Percentiles rank a stretch among this genome's conserved stretches.
phyloP scores from a whole-genome alignment of 2,113 vertebrate genomes.

The Accipiter virgatus region DNA sequence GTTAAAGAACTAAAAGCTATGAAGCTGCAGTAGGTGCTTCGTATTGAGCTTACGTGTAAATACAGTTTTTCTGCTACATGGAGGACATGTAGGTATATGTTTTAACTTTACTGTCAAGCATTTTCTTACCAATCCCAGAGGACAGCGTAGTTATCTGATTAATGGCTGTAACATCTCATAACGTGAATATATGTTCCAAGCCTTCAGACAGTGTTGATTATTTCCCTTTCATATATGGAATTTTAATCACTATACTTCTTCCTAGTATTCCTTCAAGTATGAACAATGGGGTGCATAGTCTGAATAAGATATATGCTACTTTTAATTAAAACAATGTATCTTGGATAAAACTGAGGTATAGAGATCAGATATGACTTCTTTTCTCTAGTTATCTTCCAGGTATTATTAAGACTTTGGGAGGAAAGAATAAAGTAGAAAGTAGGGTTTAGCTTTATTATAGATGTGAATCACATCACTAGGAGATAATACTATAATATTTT shows the following conservation, averaged over 20 bases:
- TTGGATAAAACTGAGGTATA: neutral
- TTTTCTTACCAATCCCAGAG: neutral
- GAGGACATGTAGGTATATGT: neutral
- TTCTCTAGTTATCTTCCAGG: neutral
- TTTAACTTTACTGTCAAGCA: neutral
- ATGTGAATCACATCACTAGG: constrained; percentile 45
- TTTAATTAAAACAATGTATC: constrained; percentile 51
- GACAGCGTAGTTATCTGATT: neutral
- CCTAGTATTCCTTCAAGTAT: neutral
- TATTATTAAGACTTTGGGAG: constrained; percentile 24
- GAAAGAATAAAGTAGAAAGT: constrained; percentile 27
- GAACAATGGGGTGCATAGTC: neutral
- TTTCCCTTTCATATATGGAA: neutral
- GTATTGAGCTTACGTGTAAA: neutral
- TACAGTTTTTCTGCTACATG: neutral
- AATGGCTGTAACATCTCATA: neutral
- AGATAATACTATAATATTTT: constrained; percentile 69
- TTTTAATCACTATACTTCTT: neutral
- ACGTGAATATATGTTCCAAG: neutral
- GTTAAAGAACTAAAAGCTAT: neutral
- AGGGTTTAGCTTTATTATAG: constrained; percentile 53
- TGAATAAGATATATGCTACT: neutral
- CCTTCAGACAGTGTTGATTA: neutral
- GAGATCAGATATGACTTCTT: constrained; percentile 9
- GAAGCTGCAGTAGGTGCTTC: neutral